Conservation (phyloP, 2,888 invertebrate genomes). For the Ametastegia equiseti region DNA sequence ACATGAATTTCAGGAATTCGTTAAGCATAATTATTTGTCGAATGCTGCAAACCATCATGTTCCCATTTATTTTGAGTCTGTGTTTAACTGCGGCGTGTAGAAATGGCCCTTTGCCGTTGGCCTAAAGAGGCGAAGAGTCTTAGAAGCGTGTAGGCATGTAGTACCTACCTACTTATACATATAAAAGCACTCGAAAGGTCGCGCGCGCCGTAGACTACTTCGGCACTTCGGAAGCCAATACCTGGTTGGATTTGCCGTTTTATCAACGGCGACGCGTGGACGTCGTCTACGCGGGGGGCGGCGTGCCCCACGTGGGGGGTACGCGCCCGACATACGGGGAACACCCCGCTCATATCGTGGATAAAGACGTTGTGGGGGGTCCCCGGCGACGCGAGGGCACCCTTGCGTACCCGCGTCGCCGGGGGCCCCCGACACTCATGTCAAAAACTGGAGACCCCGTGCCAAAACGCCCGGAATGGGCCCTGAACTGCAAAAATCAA, state of each 20-base stretch:
- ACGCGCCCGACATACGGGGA: conserved; percentile 70
- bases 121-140: neutral
- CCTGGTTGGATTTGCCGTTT: conserved; percentile 29
- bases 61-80: too few relatives aligned
- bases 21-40: too few relatives aligned
- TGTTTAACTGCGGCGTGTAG: neutral
- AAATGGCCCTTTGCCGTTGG: neutral
- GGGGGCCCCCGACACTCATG: neutral
- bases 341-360: conserved; percentile 62
- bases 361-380: conserved; percentile 75
- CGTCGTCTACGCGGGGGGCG: conserved; percentile 51
- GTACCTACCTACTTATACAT: too few relatives aligned
- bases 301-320: conserved; percentile 70
- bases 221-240: conserved; percentile 14
- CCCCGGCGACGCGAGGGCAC: conserved; percentile 56
- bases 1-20: too few relatives aligned
- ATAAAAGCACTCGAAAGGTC: conserved; percentile 28
- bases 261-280: conserved; percentile 47
- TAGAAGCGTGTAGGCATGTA: neutral
- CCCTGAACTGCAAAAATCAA: neutral
- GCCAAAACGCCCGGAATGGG: neutral
- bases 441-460: neutral
- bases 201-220: neutral
- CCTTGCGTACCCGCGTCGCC: conserved; percentile 32
- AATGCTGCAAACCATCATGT: too few relatives aligned